These are phyloP conservation scores for Tipula vernalis DNA, from an alignment of 2,888 invertebrate species.

Conservation along the genomic window DNA sequence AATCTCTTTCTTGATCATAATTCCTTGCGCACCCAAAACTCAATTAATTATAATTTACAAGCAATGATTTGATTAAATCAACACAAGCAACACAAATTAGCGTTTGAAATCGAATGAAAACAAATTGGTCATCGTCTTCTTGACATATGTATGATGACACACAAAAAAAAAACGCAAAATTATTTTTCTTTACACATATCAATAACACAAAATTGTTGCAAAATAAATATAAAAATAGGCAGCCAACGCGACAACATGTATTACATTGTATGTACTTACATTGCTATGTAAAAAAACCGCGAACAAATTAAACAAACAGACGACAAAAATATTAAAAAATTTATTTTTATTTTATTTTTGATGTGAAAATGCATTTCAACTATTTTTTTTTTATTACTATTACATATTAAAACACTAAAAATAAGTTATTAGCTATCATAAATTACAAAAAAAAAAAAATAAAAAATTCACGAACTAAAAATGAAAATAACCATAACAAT, in stretches of 20 bases:
- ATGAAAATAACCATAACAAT: background rate
- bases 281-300: background rate
- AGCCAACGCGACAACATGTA: background rate
- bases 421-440: background rate
- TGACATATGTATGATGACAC: background rate
- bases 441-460: background rate
- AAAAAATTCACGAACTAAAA: background rate
- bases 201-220: background rate
- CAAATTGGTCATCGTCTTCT: background rate
- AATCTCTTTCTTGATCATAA: background rate
- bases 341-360: background rate
- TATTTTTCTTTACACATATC: background rate
- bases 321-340: background rate
- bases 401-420: background rate
- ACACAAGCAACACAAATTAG: background rate
- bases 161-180: background rate
- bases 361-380: background rate
- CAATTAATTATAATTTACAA: background rate
- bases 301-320: background rate
- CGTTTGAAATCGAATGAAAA: background rate
- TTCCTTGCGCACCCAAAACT: background rate
- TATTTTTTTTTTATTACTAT: background rate
- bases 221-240: background rate
- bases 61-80: background rate
- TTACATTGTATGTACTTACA: background rate